Evolutionary conservation across 2,888 invertebrate genomes (phyloP), one percentile per base, ranked within the genome.

Genomic region (Epinotia nisella): DNA sequence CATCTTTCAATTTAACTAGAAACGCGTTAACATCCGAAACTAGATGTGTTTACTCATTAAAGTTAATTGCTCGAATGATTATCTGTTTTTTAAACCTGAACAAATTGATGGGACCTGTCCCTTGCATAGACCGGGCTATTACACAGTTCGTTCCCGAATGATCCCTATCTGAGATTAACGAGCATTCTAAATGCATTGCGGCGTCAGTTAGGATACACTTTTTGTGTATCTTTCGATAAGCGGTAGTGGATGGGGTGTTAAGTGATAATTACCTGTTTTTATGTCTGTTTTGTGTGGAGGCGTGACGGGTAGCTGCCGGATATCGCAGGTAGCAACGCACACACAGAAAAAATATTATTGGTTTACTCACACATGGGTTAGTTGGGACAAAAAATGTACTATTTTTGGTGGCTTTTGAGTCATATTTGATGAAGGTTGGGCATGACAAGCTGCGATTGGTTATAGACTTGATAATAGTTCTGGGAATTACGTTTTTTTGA

Each of bases 241-340:
- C 79, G 76, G 84, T 84, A 81, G 83, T 89, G 90, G 80, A 88
- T 84, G 82, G 78, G 81, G 84, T 87, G 86, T 83, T 82, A 87
- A 87, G 82, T 85, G 84, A 83, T 87, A 82, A 82, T 75, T 78
- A 85, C n/a, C 24, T 3, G 84, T 87, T 87, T 88, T 75, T 83
- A n/a, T 78, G 79, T 85, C 82, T 88, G 83, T 89, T 89, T 90
- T 86, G 83, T 85, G 83, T 82, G 84, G 84, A 83, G 83, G 82
- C 85, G 83, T 85, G 87, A 85, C 84, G 83, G 83, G 83, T 83
- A 82, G 87, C 88, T 87, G 85, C 89, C 89, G 89, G 89, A 88
- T 90, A 85, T 87, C 82, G 87, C 92, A 92, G 92, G 92, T 92
- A 92, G 91, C 81, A 80, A 86, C 90, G 69, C 91, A 89, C 87